Base-by-base conservation (phyloP, 2,113 vertebrate genomes). In the Mixornis gularis region DNA sequence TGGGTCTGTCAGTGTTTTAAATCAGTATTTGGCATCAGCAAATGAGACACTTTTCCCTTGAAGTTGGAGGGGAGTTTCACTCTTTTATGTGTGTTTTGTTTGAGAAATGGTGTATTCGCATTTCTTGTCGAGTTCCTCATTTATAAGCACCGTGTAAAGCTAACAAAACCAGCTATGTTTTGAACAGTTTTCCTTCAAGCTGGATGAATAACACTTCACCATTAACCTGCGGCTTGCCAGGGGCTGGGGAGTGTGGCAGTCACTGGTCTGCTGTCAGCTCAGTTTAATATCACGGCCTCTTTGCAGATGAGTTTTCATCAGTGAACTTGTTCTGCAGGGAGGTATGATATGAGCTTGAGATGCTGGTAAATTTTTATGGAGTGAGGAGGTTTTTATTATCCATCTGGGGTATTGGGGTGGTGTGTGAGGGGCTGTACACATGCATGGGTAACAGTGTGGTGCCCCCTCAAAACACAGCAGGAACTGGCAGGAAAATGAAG, bases 11-110 rank as follows among this genome's bases (percentile, higher is more conserved):
- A 89, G 85, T 88, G 91, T 78, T 86, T 94, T 88, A 94, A 96
- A 95, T 91, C 93, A 83, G 84, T 79, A 94, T 90, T 80, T 81
- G 70, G 93, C 88, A 94, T 92, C 94, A 96, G 90, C 27, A 5
- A 86, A 94, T 94, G 87, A 95, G 92, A 86, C 80, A 82, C 77
- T 94, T 94, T 96, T 91, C 88, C 92, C 92, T 91, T 94, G 85
- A 95, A 96, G 92, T 3, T 72, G 93, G 70, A 95, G 93, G 95
- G 92, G 85, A 93, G 91, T 93, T 94, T 96, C 49, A 77, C 69
- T 85, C 85, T 93, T 85, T 40, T 30, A 24, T 64, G 73, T 85
- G 81, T 87, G 70, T 52, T 91, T 93, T 93, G 79, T 89, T 90
- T 90, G 62, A 95, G 91, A 96, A 96, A 89, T 7, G 12, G 17